phyloP scores from a whole-genome alignment of 2,888 invertebrate species.

The Hydroisotoma schaefferi region DNA sequence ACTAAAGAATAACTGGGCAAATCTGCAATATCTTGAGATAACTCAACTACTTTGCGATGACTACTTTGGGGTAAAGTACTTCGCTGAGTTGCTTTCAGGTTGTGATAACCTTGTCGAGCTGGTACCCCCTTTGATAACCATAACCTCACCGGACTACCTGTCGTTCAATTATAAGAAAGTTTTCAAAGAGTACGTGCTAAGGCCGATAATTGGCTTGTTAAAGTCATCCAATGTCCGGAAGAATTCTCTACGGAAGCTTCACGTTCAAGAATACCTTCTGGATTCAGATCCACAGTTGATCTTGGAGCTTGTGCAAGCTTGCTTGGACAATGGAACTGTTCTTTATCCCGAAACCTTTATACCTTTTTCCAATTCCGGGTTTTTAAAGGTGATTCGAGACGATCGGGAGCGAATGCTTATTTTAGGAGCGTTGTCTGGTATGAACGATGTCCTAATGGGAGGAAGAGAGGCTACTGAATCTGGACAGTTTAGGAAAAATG shows the following conservation, averaged over 20 bases:
- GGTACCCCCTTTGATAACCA: neutral
- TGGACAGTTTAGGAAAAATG: neutral
- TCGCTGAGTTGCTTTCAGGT: neutral
- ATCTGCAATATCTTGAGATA: neutral
- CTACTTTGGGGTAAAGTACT: neutral
- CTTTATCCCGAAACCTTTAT: conserved; percentile 1
- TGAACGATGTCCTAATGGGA: neutral
- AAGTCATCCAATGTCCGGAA: neutral
- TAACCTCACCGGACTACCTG: conserved; percentile 1
- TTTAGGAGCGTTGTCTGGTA: neutral
- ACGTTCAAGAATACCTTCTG: neutral
- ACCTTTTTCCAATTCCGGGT: neutral
- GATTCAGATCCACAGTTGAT: neutral
- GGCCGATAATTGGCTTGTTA: neutral
- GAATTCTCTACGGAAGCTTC: neutral
- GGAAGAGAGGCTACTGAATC: neutral
- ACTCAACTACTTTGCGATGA: neutral
- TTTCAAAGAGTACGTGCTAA: neutral
- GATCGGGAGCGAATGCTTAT: neutral
- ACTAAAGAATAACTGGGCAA: neutral
- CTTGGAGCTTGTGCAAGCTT: neutral
- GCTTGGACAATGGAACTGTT: neutral
- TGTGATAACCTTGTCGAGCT: neutral
- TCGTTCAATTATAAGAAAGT: neutral
- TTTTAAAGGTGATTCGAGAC: neutral